Conservation (phyloP, 1,140 invertebrate genomes). For the Drosophila arawakana region DNA sequence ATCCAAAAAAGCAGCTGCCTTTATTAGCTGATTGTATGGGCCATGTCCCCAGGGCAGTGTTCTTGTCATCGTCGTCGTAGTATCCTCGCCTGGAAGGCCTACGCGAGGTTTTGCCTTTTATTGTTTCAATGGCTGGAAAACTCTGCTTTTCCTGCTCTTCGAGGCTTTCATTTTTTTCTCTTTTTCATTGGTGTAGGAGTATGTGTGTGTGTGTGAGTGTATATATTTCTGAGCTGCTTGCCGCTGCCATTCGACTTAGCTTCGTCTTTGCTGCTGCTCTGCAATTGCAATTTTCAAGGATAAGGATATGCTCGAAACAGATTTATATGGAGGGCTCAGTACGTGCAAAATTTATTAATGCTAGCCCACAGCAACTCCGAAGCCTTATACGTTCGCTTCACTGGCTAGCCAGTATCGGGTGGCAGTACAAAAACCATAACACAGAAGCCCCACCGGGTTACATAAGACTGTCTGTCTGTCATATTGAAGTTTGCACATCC, state of each 20-base stretch:
- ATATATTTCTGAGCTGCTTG: conserved; percentile 30
- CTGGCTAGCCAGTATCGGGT: conserved; percentile 6
- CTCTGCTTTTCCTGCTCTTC: conserved; percentile 20
- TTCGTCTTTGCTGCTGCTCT: conserved; percentile 47
- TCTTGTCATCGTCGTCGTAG: conserved; percentile 18
- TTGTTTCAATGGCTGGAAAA: conserved; percentile 68
- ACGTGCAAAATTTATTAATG: conserved; percentile 81
- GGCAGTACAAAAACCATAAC: conserved; percentile 42
- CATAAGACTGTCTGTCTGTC: conserved; percentile 54
- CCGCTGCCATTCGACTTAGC: conserved; percentile 16
- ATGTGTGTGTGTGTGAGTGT: not conserved
- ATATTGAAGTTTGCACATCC: conserved; percentile 72
- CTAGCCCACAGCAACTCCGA: conserved; percentile 32
- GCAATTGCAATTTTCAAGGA: conserved; percentile 84
- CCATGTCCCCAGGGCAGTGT: conserved; percentile 57
- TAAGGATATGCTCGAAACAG: conserved; percentile 77
- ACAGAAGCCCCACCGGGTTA: conserved; percentile 50
- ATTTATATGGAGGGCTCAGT: conserved; percentile 80
- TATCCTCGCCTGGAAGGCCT: conserved; percentile 59
- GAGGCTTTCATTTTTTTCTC: conserved; percentile 17
- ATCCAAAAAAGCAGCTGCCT: conserved; percentile 56
- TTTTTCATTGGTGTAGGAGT: conserved; percentile 19
- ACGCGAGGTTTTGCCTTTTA: conserved; percentile 56
- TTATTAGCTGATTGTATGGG: conserved; percentile 52
- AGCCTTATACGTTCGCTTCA: conserved; percentile 13